These are phyloP conservation scores for Phorcus lineatus DNA, from an alignment of 2,888 invertebrate species.

Conservation along the genomic window DNA sequence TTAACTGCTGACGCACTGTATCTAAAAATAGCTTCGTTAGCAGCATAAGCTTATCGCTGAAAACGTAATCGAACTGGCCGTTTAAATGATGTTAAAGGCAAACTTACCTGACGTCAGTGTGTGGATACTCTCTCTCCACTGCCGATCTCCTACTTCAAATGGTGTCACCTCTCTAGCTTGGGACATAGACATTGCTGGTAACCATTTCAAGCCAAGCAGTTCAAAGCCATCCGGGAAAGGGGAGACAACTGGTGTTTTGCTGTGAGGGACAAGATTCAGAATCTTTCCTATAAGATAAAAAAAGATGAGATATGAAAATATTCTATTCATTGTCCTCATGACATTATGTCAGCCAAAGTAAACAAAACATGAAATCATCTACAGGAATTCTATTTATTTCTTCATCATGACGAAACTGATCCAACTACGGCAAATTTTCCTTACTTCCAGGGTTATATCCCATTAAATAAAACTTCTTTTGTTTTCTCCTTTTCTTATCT, in stretches of 20 bases:
- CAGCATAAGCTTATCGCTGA: too few relatives aligned
- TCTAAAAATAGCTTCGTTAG: too few relatives aligned
- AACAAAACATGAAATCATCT: background rate
- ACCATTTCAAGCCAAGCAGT: conserved; percentile 71
- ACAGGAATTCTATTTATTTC: too few relatives aligned
- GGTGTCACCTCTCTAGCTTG: conserved; percentile 72
- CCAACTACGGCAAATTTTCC: too few relatives aligned
- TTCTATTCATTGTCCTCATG: background rate
- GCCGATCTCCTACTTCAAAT: conserved; percentile 67
- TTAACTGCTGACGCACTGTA: too few relatives aligned
- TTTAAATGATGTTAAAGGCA: too few relatives aligned
- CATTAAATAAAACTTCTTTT: too few relatives aligned
- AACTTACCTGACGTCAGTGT: conserved; percentile 62
- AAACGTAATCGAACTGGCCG: too few relatives aligned
- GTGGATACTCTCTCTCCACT: conserved; percentile 68
- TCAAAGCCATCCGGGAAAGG: conserved; percentile 63
- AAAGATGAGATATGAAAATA: background rate
- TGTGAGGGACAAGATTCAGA: conserved; percentile 60
- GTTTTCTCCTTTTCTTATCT: too few relatives aligned
- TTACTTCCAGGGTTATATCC: too few relatives aligned
- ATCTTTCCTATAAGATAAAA: conserved; percentile 57
- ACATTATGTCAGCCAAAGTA: background rate
- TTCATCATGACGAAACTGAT: too few relatives aligned
- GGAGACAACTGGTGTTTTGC: conserved; percentile 44
- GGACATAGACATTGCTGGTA: conserved; percentile 58